phyloP scores from a whole-genome alignment of 1,140 invertebrate genomes.

The Drosophila biarmipes region DNA sequence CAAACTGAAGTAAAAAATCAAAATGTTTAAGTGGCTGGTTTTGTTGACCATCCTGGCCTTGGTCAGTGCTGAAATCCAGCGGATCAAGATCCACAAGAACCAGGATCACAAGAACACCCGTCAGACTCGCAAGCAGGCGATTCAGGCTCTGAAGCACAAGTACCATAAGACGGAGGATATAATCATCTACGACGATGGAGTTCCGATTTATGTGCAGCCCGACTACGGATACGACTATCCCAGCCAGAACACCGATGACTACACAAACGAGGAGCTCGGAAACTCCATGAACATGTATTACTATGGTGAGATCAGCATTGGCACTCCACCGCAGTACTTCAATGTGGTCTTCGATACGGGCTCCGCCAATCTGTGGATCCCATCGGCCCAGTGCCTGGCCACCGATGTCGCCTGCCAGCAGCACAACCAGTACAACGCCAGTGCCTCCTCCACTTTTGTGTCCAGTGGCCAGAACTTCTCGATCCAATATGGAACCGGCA shows the following conservation, averaged over 20 bases:
- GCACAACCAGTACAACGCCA: constrained; percentile 70
- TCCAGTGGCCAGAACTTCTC: constrained; percentile 58
- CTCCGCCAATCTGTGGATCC: constrained; percentile 73
- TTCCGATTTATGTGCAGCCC: constrained; percentile 19
- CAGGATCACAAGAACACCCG: constrained; percentile 36
- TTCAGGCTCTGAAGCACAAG: constrained; percentile 53
- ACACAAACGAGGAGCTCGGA: constrained; percentile 42
- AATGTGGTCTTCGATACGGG: constrained; percentile 76
- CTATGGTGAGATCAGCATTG: constrained; percentile 94
- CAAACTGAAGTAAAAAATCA: not conserved
- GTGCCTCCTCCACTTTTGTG: constrained; percentile 63
- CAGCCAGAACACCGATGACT: constrained; percentile 39
- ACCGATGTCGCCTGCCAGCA: constrained; percentile 66
- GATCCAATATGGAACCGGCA: constrained; percentile 73
- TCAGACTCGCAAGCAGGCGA: constrained; percentile 30
- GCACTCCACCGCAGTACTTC: constrained; percentile 93
- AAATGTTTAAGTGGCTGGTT: constrained; percentile 61
- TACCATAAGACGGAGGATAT: constrained; percentile 37
- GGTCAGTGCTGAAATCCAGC: constrained; percentile 58
- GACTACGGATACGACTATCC: constrained; percentile 29
- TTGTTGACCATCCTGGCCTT: constrained; percentile 46
- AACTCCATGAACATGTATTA: constrained; percentile 72
- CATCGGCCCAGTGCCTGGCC: constrained; percentile 55
- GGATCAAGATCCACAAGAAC: constrained; percentile 54
- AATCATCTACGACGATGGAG: constrained; percentile 26